These are phyloP conservation scores for Halesus radiatus DNA, from an alignment of 1,140 invertebrate genomes.

Conservation along the genomic window DNA sequence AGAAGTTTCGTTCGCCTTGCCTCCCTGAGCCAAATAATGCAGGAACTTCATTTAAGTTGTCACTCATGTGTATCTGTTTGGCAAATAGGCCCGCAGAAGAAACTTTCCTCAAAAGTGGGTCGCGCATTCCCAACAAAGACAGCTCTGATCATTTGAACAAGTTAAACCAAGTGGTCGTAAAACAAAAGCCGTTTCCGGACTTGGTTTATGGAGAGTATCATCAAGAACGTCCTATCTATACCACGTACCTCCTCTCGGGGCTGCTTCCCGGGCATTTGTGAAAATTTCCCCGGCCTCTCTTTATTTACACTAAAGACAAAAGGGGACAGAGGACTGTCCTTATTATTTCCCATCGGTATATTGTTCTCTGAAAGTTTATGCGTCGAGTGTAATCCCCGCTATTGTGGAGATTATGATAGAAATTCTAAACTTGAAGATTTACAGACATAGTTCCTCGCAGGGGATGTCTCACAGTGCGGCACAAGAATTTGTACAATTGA, in stretches of 20 bases:
- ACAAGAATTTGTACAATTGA: conserved; percentile 21
- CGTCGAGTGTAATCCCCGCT: conserved; percentile 19
- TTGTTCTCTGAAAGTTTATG: conserved; percentile 22
- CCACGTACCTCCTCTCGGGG: neutral
- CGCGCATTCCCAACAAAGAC: conserved; percentile 24
- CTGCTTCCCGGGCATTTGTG: conserved; percentile 14
- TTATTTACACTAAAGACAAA: conserved; percentile 30
- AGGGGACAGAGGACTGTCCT: conserved; percentile 9
- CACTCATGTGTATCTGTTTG: conserved; percentile 32
- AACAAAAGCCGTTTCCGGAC: conserved; percentile 50
- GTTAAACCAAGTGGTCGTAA: conserved; percentile 49
- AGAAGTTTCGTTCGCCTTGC: neutral
- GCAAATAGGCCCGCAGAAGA: conserved; percentile 7
- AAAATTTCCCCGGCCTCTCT: conserved; percentile 18
- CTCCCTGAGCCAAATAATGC: conserved; percentile 20
- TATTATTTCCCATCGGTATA: conserved; percentile 36
- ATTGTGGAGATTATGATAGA: conserved; percentile 40
- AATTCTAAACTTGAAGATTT: conserved; percentile 42
- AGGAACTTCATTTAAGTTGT: conserved; percentile 14
- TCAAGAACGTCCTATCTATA: conserved; percentile 36
- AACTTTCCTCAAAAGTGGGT: conserved; percentile 30
- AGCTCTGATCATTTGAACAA: conserved; percentile 42
- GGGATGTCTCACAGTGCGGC: neutral
- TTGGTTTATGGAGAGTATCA: conserved; percentile 47
- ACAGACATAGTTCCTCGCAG: conserved; percentile 27